phyloP scores from a whole-genome alignment of 2,888 invertebrate genomes.

The Lepidocyrtinus sp. region DNA sequence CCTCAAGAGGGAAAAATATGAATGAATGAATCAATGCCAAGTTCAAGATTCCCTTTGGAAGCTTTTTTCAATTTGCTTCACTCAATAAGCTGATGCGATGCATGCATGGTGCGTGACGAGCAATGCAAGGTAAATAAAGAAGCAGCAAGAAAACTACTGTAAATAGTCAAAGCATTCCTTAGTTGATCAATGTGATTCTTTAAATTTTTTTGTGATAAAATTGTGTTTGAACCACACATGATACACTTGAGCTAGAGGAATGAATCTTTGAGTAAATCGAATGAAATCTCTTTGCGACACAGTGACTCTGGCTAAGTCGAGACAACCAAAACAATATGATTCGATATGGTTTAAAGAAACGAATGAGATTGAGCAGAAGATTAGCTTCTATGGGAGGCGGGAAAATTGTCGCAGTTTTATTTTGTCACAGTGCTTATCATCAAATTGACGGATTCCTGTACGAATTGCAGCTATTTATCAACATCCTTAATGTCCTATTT shows the following conservation, averaged over 20 bases:
- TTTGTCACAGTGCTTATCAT: no score
- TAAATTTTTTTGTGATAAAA: no score
- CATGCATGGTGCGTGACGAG: slow-evolving; percentile 48
- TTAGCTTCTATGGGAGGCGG: slow-evolving; percentile 16
- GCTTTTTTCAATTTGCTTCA: slow-evolving; percentile 49
- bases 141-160: not conserved
- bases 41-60: slow-evolving; percentile 46
- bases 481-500: no score
- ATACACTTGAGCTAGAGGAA: no score
- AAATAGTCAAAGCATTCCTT: no score
- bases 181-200: no score
- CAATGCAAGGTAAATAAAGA: slow-evolving; percentile 14
- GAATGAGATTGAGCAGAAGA: not conserved
- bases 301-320: slow-evolving; percentile 24
- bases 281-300: no score
- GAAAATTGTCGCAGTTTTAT: no score
- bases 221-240: no score
- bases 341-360: slow-evolving; percentile 48
- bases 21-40: slow-evolving; percentile 49
- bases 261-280: no score
- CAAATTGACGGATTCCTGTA: no score
- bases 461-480: no score
- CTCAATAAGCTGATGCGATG: slow-evolving; percentile 27
- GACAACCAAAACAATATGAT: slow-evolving; percentile 55
- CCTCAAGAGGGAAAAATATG: not conserved